Percentiles rank a stretch among this genome's conserved stretches.
These are phyloP conservation scores for Brachionus asplanchnoidis DNA, from an alignment of 1,140 invertebrate genomes.

Conservation along the genomic window DNA sequence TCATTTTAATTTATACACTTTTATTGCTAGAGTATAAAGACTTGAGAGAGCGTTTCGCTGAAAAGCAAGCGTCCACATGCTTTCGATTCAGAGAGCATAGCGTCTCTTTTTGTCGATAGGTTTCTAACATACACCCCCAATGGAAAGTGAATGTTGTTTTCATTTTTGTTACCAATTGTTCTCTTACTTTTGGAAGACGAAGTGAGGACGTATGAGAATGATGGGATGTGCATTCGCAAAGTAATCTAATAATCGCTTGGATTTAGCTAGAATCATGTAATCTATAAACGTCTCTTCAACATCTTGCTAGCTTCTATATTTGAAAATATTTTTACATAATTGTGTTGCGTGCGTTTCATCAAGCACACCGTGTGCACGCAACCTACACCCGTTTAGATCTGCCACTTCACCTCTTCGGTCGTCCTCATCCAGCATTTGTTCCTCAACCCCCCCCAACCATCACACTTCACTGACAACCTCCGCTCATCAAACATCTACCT, in stretches of 20 bases:
- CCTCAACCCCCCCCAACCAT: neutral
- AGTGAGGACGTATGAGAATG: neutral
- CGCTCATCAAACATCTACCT: neutral
- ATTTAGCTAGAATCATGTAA: neutral
- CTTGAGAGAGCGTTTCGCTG: neutral
- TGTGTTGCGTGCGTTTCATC: neutral
- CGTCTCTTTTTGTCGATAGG: neutral
- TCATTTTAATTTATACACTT: neutral
- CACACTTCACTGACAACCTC: neutral
- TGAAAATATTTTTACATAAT: neutral
- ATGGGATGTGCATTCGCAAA: neutral
- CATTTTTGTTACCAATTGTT: neutral
- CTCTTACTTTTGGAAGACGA: neutral
- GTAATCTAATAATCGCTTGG: constrained; percentile 10
- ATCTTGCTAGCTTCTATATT: neutral
- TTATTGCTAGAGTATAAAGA: neutral
- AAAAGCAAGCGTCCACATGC: neutral
- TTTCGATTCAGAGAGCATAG: neutral
- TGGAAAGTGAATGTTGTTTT: neutral
- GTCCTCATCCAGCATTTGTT: too few relatives aligned
- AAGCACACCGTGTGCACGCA: neutral
- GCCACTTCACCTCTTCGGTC: too few relatives aligned
- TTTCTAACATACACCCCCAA: neutral
- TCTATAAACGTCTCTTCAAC: neutral
- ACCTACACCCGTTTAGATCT: too few relatives aligned